Percentiles rank a stretch among this genome's conserved stretches.
These are phyloP conservation scores for Cephus pulcher DNA, from an alignment of 2,888 invertebrate genomes.

Conservation along the genomic window DNA sequence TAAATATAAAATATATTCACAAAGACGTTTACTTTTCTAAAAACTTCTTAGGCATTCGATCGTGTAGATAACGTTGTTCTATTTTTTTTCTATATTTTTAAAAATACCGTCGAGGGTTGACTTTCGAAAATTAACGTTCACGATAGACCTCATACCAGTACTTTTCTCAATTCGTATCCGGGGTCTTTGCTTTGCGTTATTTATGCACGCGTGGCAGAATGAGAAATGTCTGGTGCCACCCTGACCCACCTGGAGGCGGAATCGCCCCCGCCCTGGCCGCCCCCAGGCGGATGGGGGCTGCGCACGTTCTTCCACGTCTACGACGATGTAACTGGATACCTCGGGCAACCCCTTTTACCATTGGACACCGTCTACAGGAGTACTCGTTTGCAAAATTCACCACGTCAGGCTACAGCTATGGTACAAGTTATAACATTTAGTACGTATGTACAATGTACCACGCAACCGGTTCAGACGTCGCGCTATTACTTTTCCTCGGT, in stretches of 20 bases:
- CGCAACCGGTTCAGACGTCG: conserved; percentile 44
- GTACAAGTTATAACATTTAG: neutral
- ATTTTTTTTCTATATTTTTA: no score
- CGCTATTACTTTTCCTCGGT: conserved; percentile 48
- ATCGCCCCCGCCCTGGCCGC: conserved; percentile 64
- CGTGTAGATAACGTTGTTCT: no score
- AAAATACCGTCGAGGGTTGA: no score
- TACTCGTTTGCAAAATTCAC: neutral
- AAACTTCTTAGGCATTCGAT: no score
- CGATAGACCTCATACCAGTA: no score
- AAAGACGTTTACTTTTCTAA: no score
- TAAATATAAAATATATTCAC: no score
- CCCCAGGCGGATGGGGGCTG: conserved; percentile 62
- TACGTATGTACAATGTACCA: conserved; percentile 4
- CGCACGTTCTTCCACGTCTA: conserved; percentile 30
- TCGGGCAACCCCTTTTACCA: no score
- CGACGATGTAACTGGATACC: no score
- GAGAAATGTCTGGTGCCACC: conserved; percentile 60
- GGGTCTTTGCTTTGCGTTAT: conserved; percentile 24
- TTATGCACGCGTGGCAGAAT: conserved; percentile 43
- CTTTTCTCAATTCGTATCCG: conserved; percentile 25
- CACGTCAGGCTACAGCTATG: neutral
- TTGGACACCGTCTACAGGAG: neutral
- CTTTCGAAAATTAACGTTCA: no score
- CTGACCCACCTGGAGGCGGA: conserved; percentile 65